Evolutionary conservation across 92 coral and sea anemone genomes (phyloP).

Genomic region (Scolanthus callimorphus): DNA sequence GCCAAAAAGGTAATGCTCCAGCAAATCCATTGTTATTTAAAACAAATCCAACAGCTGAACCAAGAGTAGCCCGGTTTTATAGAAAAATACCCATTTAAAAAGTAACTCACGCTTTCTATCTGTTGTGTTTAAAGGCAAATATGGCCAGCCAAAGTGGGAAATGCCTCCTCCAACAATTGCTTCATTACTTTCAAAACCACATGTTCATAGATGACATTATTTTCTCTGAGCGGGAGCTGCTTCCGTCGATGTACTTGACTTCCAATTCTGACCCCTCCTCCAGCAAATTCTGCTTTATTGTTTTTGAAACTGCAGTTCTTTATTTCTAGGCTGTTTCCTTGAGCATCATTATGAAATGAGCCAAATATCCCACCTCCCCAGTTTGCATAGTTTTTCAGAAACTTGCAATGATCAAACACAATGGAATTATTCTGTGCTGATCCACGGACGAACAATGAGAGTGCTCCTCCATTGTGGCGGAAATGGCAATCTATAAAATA

Average conservation of each 20-base stretch:
- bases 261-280: slow-evolving; percentile 82
- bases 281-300: slow-evolving; percentile 60
- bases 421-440: slow-evolving; percentile 42
- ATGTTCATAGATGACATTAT: slow-evolving; percentile 26
- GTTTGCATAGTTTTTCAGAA: slow-evolving; percentile 51
- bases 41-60: slow-evolving; percentile 55
- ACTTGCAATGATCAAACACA: slow-evolving; percentile 39
- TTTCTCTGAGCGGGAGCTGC: slow-evolving; percentile 26
- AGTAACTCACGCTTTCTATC: too few species aligned
- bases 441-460: slow-evolving; percentile 56
- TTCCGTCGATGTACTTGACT: background rate
- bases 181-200: slow-evolving; percentile 42
- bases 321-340: slow-evolving; percentile 37
- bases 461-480: slow-evolving; percentile 76
- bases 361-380: slow-evolving; percentile 84
- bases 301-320: slow-evolving; percentile 23
- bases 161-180: slow-evolving; percentile 79
- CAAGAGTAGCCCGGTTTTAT: slow-evolving; percentile 57
- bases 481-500: slow-evolving; percentile 36
- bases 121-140: slow-evolving; percentile 17
- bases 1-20: slow-evolving; percentile 9
- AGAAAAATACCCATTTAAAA: too few species aligned
- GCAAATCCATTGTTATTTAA: slow-evolving; percentile 24
- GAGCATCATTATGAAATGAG: slow-evolving; percentile 53
- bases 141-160: slow-evolving; percentile 57